Conservation (phyloP, 2,113 vertebrate species). For the Anser brachyrhynchus region DNA sequence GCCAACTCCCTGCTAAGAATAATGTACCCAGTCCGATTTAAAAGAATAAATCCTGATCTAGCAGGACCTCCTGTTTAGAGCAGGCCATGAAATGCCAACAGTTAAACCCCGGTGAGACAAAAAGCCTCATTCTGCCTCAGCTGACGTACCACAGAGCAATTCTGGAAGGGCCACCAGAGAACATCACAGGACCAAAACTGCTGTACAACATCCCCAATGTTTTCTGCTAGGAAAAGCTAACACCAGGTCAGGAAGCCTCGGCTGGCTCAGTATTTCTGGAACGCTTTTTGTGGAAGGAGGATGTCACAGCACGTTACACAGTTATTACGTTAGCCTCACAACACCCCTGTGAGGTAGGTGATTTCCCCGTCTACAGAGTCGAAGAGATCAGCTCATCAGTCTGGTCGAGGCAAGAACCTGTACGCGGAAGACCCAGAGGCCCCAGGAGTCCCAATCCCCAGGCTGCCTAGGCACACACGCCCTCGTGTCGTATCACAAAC, state of each 20-base stretch:
- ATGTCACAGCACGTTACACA: constrained; percentile 13
- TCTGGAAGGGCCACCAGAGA: background rate
- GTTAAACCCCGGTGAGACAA: background rate
- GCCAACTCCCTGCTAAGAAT: background rate
- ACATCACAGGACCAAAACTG: background rate
- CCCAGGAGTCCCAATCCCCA: background rate
- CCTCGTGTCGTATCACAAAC: background rate
- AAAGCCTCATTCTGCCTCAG: background rate
- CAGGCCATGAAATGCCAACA: background rate
- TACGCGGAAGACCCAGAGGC: background rate
- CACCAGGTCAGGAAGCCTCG: background rate
- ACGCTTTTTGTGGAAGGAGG: background rate
- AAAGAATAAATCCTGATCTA: background rate
- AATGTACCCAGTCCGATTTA: background rate
- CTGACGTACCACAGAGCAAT: background rate
- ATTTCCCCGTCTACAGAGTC: background rate
- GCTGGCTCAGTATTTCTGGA: background rate
- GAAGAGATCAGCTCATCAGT: background rate
- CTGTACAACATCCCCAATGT: background rate
- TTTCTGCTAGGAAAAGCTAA: background rate
- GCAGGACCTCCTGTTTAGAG: background rate
- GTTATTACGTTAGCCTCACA: constrained; percentile 1
- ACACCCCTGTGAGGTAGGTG: constrained; percentile 10
- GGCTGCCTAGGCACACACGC: background rate
- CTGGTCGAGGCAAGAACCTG: background rate